Evolutionary conservation across 2,797 vertebrate species (phyloP), one percentile per base, ranked within the genome.

Genomic region (Myotis vivesi): DNA sequence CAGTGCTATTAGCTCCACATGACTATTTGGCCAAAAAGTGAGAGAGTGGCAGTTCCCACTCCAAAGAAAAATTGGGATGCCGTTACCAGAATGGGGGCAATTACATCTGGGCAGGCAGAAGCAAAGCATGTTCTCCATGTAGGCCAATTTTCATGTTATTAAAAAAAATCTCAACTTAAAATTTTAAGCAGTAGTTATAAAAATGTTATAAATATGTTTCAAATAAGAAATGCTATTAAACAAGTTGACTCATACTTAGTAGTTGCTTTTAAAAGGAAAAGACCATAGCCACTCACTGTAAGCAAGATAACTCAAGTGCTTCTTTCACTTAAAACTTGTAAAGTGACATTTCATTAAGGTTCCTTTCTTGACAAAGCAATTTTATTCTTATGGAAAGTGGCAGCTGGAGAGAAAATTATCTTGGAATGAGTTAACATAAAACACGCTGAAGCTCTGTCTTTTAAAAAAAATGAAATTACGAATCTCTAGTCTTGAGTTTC

Each of bases 201-300:
- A 59, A 72, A 23, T 68, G 53, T 66, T 92, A 51, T 8, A 69
- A 75, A 41, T 85, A 68, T 92, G 38, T 91, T 87, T 95, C 51
- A 87, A 36, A 41, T 87, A 79, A 84, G 69, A 87, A 83, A 75
- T 10, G 41, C 16, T 68, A 41, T 92, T 76, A 62, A 85, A 49
- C 46, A 79, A 75, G 9, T 76, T 86, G 69, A 69, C 20, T n/a
- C 64, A 68, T 36, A 77, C 62, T 55, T 84, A 91, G 72, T 51
- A 22, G 96, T 91, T 90, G 41, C n/a, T 71, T 3, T 85, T 90
- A 62, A 92, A 94, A 73, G 81, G 53, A 53, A 85, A 71, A 77
- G 13, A 11, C 20, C n/a, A 30, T 53, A 85, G 28, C 10, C 17
- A 53, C 44, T 80, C 38, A 30, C 20, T 89, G 77, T 73, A 87